Evolutionary conservation across 1,140 invertebrate genomes (phyloP).

Genomic region (Ladona fulva): DNA sequence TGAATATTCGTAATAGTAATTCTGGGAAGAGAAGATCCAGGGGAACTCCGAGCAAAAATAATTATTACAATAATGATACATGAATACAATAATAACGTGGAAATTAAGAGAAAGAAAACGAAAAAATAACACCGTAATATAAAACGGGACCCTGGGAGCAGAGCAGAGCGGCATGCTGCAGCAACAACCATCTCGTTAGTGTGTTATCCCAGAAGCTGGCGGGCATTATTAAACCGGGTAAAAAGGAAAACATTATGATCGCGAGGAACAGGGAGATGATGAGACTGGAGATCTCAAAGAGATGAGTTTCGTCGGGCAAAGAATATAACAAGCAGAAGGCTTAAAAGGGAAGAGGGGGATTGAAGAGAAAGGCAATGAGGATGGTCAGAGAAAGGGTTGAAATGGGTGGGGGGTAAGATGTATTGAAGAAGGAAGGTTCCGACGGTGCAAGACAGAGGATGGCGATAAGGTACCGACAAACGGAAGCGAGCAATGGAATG

Average conservation of each 20-base stretch:
- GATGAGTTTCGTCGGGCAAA: not conserved
- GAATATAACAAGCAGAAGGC: not conserved
- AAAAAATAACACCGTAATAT: not conserved
- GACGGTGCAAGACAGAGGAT: not conserved
- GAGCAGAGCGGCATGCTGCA: too few species aligned
- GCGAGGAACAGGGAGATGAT: not conserved
- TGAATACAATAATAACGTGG: too few species aligned
- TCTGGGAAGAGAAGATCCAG: not conserved
- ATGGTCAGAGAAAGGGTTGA: not conserved
- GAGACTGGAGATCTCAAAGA: not conserved
- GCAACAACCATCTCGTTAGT: not conserved
- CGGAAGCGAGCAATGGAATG: not conserved
- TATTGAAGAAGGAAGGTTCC: not conserved
- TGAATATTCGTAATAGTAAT: too few species aligned
- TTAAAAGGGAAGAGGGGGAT: not conserved
- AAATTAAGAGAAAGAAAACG: not conserved
- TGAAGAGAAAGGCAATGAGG: not conserved
- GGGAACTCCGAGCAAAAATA: not conserved
- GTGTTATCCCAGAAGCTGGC: not conserved
- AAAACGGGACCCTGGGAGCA: not conserved
- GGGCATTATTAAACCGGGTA: not conserved
- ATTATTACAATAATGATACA: not conserved
- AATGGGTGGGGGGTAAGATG: not conserved
- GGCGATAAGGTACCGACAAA: not conserved
- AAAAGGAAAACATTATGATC: constrained; percentile 1